These are phyloP conservation scores for Parapristionchus giblindavisi DNA, from an alignment of 2,888 invertebrate species.

Conservation along the genomic window DNA sequence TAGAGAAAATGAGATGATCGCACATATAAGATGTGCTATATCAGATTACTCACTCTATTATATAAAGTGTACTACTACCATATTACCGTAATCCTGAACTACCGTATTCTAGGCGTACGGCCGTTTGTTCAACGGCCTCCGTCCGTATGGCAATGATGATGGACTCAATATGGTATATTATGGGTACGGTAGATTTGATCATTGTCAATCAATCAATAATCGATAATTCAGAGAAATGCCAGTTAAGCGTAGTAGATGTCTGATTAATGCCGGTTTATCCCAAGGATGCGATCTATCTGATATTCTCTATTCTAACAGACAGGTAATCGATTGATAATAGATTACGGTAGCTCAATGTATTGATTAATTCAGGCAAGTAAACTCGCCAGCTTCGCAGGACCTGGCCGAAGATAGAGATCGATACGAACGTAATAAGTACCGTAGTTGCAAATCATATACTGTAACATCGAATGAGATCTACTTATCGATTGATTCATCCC, in stretches of 20 bases:
- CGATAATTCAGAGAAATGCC: conserved; percentile 34
- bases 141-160: conserved; percentile 22
- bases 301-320: conserved; percentile 56
- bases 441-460: conserved; percentile 7
- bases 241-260: conserved; percentile 58
- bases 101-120: conserved; percentile 28
- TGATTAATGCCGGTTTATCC: conserved; percentile 64
- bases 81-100: background rate
- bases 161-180: background rate
- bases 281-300: conserved; percentile 65
- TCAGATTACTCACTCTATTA: background rate
- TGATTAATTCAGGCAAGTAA: conserved; percentile 49
- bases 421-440: conserved; percentile 6
- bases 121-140: conserved; percentile 16
- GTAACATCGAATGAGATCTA: too few species aligned
- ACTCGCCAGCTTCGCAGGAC: conserved; percentile 65
- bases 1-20: too few species aligned
- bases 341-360: background rate
- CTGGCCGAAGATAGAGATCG: conserved; percentile 45
- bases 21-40: background rate
- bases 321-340: conserved; percentile 41
- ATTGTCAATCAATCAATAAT: background rate
- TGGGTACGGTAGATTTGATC: background rate
- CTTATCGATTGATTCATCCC: too few species aligned
- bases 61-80: background rate